phyloP scores from a whole-genome alignment of 2,113 vertebrate species.

The Ranitomeya variabilis region DNA sequence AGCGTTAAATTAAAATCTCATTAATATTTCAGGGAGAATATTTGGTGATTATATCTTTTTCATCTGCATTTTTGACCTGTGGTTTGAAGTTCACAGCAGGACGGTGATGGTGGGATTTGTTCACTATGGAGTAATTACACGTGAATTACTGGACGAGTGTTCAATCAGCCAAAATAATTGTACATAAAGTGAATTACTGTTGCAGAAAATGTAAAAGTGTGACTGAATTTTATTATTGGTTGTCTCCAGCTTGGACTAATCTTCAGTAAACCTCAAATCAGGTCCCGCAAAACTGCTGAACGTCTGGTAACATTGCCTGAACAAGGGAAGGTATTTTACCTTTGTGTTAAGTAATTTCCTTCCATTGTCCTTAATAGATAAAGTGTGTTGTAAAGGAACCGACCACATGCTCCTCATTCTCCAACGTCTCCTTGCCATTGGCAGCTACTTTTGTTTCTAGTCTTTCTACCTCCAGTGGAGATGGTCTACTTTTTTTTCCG shows the following conservation, averaged over 20 bases:
- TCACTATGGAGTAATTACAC: conserved; percentile 86
- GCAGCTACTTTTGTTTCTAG: not conserved
- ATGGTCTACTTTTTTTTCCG: not conserved
- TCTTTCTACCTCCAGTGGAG: not conserved
- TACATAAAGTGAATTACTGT: conserved; percentile 86
- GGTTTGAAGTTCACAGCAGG: conserved; percentile 83
- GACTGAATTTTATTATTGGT: conserved; percentile 81
- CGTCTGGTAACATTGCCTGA: not conserved
- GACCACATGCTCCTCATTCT: not conserved
- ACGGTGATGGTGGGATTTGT: conserved; percentile 80
- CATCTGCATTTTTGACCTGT: conserved; percentile 84
- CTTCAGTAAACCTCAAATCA: conserved; percentile 45
- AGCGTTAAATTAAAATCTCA: conserved; percentile 83
- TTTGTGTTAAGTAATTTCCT: too few species aligned
- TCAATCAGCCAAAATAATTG: conserved; percentile 85
- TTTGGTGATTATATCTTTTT: conserved; percentile 83
- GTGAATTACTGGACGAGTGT: conserved; percentile 84
- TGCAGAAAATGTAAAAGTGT: conserved; percentile 87
- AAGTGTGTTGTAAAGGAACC: not conserved
- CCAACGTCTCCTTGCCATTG: not conserved
- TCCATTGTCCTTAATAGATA: not conserved
- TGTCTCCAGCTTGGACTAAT: conserved; percentile 67
- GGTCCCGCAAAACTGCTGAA: not conserved
- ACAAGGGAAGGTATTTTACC: not conserved
- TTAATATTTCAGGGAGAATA: conserved; percentile 81